These are phyloP conservation scores for Pangasianodon gigas DNA, from an alignment of 2,113 vertebrate genomes.

Conservation along the genomic window DNA sequence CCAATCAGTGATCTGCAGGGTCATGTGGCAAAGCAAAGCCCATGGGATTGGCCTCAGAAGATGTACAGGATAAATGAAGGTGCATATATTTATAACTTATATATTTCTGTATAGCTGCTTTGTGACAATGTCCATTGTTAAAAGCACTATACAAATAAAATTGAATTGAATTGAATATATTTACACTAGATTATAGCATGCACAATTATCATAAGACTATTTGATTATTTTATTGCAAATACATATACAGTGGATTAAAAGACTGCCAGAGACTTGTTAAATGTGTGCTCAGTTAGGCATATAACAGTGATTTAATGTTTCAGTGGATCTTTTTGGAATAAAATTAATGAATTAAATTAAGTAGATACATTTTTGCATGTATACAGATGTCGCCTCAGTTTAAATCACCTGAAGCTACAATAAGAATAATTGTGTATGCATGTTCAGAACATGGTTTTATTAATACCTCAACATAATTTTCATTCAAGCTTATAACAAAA, in stretches of 20 bases:
- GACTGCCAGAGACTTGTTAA: not conserved
- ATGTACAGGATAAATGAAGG: not conserved
- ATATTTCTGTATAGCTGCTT: too few species aligned
- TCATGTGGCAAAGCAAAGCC: slow-evolving; percentile 10
- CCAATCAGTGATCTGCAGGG: slow-evolving; percentile 20
- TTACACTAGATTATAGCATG: too few species aligned
- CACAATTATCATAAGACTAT: not conserved
- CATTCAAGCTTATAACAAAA: not conserved
- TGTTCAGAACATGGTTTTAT: not conserved
- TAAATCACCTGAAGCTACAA: not conserved
- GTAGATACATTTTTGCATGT: not conserved
- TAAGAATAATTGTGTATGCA: not conserved
- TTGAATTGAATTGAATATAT: too few species aligned
- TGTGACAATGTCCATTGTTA: too few species aligned
- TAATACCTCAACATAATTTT: not conserved
- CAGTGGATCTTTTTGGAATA: not conserved
- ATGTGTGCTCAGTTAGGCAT: not conserved
- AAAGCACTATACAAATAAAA: too few species aligned
- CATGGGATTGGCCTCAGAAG: not conserved
- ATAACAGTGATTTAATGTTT: not conserved
- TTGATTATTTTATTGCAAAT: not conserved
- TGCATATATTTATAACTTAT: not conserved
- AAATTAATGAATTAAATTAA: not conserved
- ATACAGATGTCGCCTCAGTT: not conserved
- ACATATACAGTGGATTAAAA: not conserved